These are phyloP conservation scores for Campylomormyrus tamandua DNA, from an alignment of 2,113 vertebrate genomes.

Conservation along the genomic window DNA sequence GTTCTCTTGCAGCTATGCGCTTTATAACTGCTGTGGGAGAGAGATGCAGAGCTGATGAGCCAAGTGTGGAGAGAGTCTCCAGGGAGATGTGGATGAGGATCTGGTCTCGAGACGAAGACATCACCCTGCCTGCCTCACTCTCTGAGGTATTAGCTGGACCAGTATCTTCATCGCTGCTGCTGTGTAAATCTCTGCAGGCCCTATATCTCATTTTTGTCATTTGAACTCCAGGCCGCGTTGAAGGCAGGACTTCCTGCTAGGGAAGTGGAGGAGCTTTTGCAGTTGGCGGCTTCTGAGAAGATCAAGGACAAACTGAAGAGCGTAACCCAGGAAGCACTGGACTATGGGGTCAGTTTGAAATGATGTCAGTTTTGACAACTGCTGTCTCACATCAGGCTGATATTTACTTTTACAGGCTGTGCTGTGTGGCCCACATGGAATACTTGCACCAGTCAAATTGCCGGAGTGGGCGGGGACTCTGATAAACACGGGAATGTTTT, in stretches of 20 bases:
- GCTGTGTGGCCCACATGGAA: background rate
- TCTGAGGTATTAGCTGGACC: conserved; percentile 43
- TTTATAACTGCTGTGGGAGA: conserved; percentile 66
- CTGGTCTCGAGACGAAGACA: conserved; percentile 76
- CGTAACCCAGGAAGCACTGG: conserved; percentile 66
- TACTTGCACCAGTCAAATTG: background rate
- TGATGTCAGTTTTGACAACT: background rate
- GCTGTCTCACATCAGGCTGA: background rate
- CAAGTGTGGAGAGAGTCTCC: conserved; percentile 62
- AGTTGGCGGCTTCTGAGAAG: conserved; percentile 49
- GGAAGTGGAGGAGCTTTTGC: conserved; percentile 54
- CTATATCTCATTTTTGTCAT: background rate
- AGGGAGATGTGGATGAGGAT: conserved; percentile 74
- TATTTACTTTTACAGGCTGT: background rate
- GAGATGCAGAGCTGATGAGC: conserved; percentile 41
- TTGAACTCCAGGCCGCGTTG: conserved; percentile 59
- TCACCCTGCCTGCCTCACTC: conserved; percentile 56
- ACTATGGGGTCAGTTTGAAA: conserved; percentile 62
- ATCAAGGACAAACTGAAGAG: conserved; percentile 75
- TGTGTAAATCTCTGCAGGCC: background rate
- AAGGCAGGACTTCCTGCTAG: conserved; percentile 68
- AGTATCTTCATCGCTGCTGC: background rate
- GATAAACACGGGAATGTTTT: background rate
- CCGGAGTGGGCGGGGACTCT: background rate
- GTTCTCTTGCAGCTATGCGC: conserved; percentile 69